Evolutionary conservation across 2,888 invertebrate species (phyloP), one percentile per base, ranked within the genome.

Genomic region (Chrysotoxum bicinctum): DNA sequence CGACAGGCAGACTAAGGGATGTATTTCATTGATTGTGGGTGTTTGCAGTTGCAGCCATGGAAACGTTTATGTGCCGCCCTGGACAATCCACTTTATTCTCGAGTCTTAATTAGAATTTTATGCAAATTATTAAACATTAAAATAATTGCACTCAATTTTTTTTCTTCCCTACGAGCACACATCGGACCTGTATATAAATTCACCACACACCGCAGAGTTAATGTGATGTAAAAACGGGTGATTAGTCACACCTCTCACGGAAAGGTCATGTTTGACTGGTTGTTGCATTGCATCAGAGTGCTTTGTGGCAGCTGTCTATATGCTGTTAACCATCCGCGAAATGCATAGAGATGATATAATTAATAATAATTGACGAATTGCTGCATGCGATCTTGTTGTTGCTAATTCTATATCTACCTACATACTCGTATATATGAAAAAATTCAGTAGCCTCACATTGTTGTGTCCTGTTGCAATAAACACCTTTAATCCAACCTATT

Each of bases 161-260:
- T 52, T 45, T 19, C 30, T 35, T 58, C 62, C 73, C 32, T 52
- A 8, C n/a, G 14, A 77, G 72, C 54, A 56, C 68, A 72, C 72
- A 9, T 26, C 21, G 45, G 30, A 16, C 16, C 32, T 54, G 16
- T 10, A 30, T 9, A n/a, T 5, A 6, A 19, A 56, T 21, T 58
- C 58, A 37, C 84, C 75, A 70, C 79, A 32, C 66, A 60, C 72
- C 66, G 66, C 79, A 79, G 21, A 81, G 77, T 86, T 86, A 86
- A 86, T 82, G 86, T 78, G 82, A 77, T 86, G 81, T 82, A 82
- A 86, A 86, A 86, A 86, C 86, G 86, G 74, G 86, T 77, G 82
- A 86, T 86, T 86, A 82, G 86, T 80, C 77, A 86, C 86, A 86
- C 82, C 86, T 85, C 85, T 81, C 76, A 85, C 73, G 76, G 40